Evolutionary conservation across 1,140 invertebrate genomes (phyloP).

Genomic region (Bradysia coprophila): DNA sequence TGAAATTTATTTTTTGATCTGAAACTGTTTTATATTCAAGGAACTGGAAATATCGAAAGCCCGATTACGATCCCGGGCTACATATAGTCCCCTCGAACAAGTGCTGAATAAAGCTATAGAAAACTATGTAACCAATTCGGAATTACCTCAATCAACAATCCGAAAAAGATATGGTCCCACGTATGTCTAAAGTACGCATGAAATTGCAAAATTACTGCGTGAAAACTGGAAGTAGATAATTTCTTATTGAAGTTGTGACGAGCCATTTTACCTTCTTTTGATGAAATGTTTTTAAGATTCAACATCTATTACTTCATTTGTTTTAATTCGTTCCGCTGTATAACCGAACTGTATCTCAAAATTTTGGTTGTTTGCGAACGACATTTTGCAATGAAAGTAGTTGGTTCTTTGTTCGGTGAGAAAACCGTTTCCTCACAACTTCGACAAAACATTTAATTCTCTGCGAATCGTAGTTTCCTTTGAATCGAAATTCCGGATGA

Average conservation of each 20-base stretch:
- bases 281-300: neutral
- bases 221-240: neutral
- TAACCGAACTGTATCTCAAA: no score
- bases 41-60: conserved; percentile 20
- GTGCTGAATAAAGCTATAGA: conserved; percentile 14
- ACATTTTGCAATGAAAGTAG: no score
- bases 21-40: conserved; percentile 5
- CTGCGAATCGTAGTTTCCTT: no score
- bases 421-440: no score
- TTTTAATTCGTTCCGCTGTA: no score
- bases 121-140: conserved; percentile 16
- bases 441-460: no score
- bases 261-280: neutral
- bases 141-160: conserved; percentile 4
- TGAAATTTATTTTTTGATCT: conserved; percentile 4
- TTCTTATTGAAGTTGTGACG: neutral
- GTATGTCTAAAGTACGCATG: no score
- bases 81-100: conserved; percentile 19
- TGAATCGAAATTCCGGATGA: no score
- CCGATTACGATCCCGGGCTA: conserved; percentile 17
- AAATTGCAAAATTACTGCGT: neutral
- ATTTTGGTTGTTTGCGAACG: no score
- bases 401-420: no score
- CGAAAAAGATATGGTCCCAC: no score
- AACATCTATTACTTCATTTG: no score